Evolutionary conservation across 2,797 vertebrate species (phyloP), one percentile per base, ranked within the genome.

Genomic region (Gymnocypris eckloni): DNA sequence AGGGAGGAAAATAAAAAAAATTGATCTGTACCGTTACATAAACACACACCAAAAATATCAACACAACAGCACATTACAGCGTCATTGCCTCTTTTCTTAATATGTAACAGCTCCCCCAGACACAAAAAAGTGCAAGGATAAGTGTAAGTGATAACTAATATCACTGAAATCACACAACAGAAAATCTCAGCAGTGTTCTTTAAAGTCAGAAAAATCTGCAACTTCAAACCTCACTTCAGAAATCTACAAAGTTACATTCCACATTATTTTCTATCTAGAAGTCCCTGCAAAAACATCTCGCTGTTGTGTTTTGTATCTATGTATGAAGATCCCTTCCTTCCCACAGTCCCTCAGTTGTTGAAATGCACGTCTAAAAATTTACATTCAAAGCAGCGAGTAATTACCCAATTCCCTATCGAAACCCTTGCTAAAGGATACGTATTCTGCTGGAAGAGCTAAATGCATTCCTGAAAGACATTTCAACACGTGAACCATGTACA

Each of bases 1-100:
- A 84, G 33, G 54, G 16, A 76, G 59, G 59, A 86, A 82, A 67
- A 72, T 76, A 64, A 81, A 82, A 39, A 39, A 76, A 41, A 86
- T 83, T 86, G 77, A 81, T 73, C 83, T 54, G 54, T 56, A 73
- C 84, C 37, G 33, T 61, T 52, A 67, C 54, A 52, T 50, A 77
- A 59, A 76, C 72, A 79, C 82, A 76, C 77, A 88, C 82, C 77
- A 87, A 91, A 91, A 90, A 88, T 25, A 80, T 12, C 54, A 28
- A 10, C 20, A 73, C 13, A 59, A 85, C 20, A 45, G 28, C 50
- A 79, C 20, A 78, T 72, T 73, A 73, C 20, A 72, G 54, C 22
- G 22, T 64, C 10, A 80, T 33, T 20, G 39, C 5, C 20, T 71
- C 52, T 22, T 84, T 79, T 13, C 39, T 70, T 33, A 41, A 79